Evolutionary conservation across 2,113 vertebrate species (phyloP).

Genomic region (Aplodontia rufa): DNA sequence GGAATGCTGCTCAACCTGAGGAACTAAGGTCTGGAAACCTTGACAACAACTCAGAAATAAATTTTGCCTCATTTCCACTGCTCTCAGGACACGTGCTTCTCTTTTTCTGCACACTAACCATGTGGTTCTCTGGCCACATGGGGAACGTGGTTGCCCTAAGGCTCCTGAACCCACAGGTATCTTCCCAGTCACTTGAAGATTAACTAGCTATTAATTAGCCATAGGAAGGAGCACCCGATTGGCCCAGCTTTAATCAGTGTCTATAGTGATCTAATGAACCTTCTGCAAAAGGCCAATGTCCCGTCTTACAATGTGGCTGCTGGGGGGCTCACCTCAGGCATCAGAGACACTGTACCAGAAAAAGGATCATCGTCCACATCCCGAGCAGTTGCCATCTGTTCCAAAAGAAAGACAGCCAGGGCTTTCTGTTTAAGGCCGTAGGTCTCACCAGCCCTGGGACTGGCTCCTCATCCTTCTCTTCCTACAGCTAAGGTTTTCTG

Average conservation of each 20-base stretch:
- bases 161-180: neutral
- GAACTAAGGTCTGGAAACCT: neutral
- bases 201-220: neutral
- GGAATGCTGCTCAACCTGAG: neutral
- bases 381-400: neutral
- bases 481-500: neutral
- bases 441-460: neutral
- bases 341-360: neutral
- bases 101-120: neutral
- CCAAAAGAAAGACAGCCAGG: neutral
- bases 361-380: neutral
- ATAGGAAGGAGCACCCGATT: neutral
- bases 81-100: neutral
- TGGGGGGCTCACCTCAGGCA: neutral
- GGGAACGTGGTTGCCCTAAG: neutral
- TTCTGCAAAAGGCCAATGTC: neutral
- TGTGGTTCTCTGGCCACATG: neutral
- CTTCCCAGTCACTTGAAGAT: neutral
- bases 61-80: neutral
- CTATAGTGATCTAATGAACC: neutral
- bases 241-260: neutral
- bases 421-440: neutral
- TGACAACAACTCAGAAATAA: neutral
- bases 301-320: neutral
- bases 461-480: neutral